Base-by-base conservation (phyloP, 2,888 invertebrate species). In the Hedychridium roseum region DNA sequence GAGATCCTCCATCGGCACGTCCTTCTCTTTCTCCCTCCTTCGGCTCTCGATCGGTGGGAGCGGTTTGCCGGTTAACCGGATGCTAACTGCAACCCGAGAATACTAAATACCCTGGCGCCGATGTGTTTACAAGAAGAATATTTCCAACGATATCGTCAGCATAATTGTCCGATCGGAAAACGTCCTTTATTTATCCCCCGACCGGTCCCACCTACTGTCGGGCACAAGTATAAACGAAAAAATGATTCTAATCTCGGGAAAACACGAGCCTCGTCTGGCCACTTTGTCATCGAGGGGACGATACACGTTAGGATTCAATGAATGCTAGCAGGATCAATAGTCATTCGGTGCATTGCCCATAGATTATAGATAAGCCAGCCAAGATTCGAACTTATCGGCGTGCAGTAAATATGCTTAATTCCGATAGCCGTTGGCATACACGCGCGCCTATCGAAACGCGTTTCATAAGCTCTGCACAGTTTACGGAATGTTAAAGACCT, bases 21-120 rank as follows among this genome's bases (percentile, higher is more conserved):
- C 5, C 23, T 32, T 7, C 11, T 14, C 12, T 15, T 32, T 42
- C 26, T 12, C 36, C 20, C 27, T 26, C 37, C 23, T 28, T 34
- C 44, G 51, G 45, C 30, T 21, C 23, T 23, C 41, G 45, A 42
- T 38, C 37, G 54, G 46, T 54, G 64, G 68, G 68, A 58, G 60
- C 70, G 70, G 66, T 66, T 57, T 61, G 43, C 57, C 60, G 50
- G 62, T 71, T 70, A 70, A 72, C 76, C 76, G 76, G 76, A 76
- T 76, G 73, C 70, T 68, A 53, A 68, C 61, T 72, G 67, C 73
- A 70, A 58, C 69, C 50, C 50, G 60, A 60, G 76, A 75, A 76
- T 76, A 76, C 72, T 72, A 75, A 76, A 70, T 68, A 65, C 51
- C 63, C 45, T 47, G 54, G 60, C 59, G 60, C 56, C 67, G 60